A percentile compares a stretch with the other conserved stretches of the same genome.
Conservation (phyloP, 2,888 invertebrate species). For the Atethmia centrago region DNA sequence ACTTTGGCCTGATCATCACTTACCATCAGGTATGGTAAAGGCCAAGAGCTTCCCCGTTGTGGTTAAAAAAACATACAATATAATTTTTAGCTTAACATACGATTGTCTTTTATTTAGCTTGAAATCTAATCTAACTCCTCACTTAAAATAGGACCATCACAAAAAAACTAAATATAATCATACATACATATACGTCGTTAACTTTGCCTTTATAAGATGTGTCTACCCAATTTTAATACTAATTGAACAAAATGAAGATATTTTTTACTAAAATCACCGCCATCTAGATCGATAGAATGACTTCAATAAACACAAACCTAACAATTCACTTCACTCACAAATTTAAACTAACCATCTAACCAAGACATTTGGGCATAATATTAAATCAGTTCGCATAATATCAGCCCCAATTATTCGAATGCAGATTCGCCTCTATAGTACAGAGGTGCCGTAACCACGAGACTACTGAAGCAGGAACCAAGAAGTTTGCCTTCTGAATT, state of each 20-base stretch:
- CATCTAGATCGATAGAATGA: neutral
- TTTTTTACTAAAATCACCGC: neutral
- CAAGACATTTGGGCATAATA: constrained; percentile 42
- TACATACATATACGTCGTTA: neutral
- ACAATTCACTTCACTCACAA: neutral
- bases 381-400: constrained; percentile 60
- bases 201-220: neutral
- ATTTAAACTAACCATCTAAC: constrained; percentile 13
- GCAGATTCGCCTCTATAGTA: constrained; percentile 44
- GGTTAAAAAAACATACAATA: too few relatives aligned
- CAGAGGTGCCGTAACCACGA: constrained; percentile 43
- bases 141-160: neutral
- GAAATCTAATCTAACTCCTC: neutral
- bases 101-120: neutral
- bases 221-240: neutral
- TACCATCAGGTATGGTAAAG: too few relatives aligned
- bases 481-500: constrained; percentile 76
- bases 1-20: too few relatives aligned
- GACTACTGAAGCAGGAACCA: constrained; percentile 45
- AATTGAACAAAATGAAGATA: neutral
- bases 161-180: neutral
- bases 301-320: neutral
- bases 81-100: neutral
- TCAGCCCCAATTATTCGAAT: constrained; percentile 57
- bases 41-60: too few relatives aligned